Evolutionary conservation across 2,888 invertebrate genomes (phyloP).

Genomic region (Melanotus villosus): DNA sequence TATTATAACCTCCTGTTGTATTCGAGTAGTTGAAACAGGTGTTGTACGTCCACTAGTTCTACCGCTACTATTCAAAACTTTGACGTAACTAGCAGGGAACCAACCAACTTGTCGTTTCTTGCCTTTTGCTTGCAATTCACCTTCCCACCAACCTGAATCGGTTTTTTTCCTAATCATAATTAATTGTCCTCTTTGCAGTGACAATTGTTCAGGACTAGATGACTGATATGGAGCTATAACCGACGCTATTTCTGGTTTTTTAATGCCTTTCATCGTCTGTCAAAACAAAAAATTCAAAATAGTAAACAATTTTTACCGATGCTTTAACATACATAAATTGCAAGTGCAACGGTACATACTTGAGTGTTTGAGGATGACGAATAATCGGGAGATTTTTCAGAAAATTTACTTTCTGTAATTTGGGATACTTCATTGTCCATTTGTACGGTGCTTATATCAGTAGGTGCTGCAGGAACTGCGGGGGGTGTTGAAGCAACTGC

Average conservation of each 20-base stretch:
- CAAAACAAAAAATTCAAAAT: too few relatives aligned
- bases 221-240: slow-evolving; percentile 95
- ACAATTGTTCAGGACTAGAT: slow-evolving; percentile 92
- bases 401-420: slow-evolving; percentile 69
- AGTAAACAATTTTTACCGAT: too few relatives aligned
- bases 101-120: slow-evolving; percentile 95
- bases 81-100: slow-evolving; percentile 99
- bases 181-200: slow-evolving; percentile 90
- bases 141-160: slow-evolving; percentile 99
- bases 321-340: too few relatives aligned
- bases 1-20: slow-evolving; percentile 71
- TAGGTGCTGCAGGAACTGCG: slow-evolving; percentile 13
- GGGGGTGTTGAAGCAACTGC: slow-evolving; percentile 46
- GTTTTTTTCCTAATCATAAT: slow-evolving; percentile 98
- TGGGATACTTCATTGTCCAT: slow-evolving; percentile 67
- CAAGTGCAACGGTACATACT: slow-evolving; percentile 24
- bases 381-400: slow-evolving; percentile 62
- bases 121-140: slow-evolving; percentile 94
- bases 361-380: slow-evolving; percentile 66
- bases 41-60: slow-evolving; percentile 81
- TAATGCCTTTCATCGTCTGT: slow-evolving; percentile 75
- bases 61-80: slow-evolving; percentile 80
- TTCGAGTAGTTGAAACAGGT: slow-evolving; percentile 79
- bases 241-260: slow-evolving; percentile 93
- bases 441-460: slow-evolving; percentile 60